Evolutionary conservation across 2,888 invertebrate species (phyloP), one percentile per base, ranked within the genome.

Genomic region (Parnassius apollo): DNA sequence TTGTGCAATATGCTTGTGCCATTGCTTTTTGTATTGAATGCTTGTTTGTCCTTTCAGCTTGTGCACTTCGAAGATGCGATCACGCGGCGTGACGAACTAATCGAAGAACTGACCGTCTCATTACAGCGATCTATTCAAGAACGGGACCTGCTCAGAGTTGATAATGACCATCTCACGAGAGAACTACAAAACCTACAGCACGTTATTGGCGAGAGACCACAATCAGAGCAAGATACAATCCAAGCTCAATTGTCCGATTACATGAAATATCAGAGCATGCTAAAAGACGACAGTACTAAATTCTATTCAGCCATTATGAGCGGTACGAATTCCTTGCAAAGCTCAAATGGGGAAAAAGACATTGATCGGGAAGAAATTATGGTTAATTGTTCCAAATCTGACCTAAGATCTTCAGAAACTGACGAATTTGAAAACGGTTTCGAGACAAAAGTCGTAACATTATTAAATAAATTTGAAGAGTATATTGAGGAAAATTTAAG

Each of bases 31-130:
- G 77, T 75, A 72, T 64, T 70, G 70, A 74, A 73, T 64, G 75
- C 75, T 66, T 82, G 25, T 71, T 78, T 95, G 94, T 88, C 81
- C 77, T 93, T 93, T 78, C 85, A 96, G 95, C 92, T 95, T 75
- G 93, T 94, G 81, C 95, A 96, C 83, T 95, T 94, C 81, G 95
- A 95, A 81, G 93, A 92, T 72, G 95, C 95, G 71, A 88, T 96
- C 64, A 88, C 91, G 11, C 93, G 94, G 70, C 94, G 96, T 74
- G 95, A 96, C 77, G 92, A 93, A 72, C 82, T 95, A 75, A 96
- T 96, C 70, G 93, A 94, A 74, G 94, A 96, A 83, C 91, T 96
- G 64, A 95, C 94, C 68, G 91, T 94, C 73, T 94, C 95, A 44
- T 91, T 96, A 73, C 94, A 95, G 82, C 93, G 94, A 75, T 94